Conservation (phyloP, 2,113 vertebrate species). For the Ageneiosus marmoratus region DNA sequence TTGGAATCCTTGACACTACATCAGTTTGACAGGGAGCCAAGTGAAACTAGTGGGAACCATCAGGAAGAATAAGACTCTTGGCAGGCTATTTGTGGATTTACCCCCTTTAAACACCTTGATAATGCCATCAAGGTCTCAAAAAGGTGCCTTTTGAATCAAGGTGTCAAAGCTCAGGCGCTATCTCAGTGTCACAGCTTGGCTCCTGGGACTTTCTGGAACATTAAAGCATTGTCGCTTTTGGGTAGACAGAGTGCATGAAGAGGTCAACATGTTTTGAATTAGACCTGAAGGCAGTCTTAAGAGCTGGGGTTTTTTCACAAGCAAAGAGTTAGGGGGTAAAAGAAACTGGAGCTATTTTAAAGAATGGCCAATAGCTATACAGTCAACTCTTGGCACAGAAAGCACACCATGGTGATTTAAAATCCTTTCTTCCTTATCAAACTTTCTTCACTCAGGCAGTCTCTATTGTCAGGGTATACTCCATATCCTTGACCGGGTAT, state of each 20-base stretch:
- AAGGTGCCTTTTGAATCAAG: slow-evolving; percentile 26
- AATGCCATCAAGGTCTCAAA: slow-evolving; percentile 43
- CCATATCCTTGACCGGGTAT: neutral
- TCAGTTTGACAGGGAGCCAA: slow-evolving; percentile 55
- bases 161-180: slow-evolving; percentile 6
- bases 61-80: slow-evolving; percentile 38
- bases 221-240: slow-evolving; percentile 26
- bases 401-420: slow-evolving; percentile 26
- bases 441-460: neutral
- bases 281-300: slow-evolving; percentile 29
- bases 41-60: slow-evolving; percentile 42
- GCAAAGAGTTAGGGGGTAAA: neutral
- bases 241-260: slow-evolving; percentile 30
- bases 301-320: neutral
- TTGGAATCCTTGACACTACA: slow-evolving; percentile 34
- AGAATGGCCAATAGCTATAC: slow-evolving; percentile 6
- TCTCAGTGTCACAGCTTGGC: slow-evolving; percentile 19
- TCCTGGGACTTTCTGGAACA: slow-evolving; percentile 23
- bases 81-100: slow-evolving; percentile 35
- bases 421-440: neutral
- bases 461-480: neutral
- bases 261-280: slow-evolving; percentile 37
- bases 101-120: slow-evolving; percentile 32
- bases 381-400: neutral
- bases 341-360: neutral